Evolutionary conservation across 2,797 vertebrate genomes (phyloP), one percentile per base, ranked within the genome.

Genomic region (Zenarchopterus dispar): DNA sequence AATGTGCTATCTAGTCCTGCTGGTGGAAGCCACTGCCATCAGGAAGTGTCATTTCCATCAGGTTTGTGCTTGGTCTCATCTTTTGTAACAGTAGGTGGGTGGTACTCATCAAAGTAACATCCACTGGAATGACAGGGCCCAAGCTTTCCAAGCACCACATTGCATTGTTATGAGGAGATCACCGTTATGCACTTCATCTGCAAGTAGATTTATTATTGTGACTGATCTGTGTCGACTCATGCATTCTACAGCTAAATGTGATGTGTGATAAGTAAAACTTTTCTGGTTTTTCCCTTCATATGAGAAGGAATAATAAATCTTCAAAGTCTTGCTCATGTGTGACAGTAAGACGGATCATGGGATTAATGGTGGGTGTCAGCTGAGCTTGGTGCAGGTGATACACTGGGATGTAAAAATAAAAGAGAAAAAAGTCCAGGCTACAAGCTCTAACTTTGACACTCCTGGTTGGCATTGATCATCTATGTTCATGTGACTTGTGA

Each of bases 291-390:
- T 64, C 43, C n/a, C 36, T 58, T 56, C 57, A 62, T 31, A 8
- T 65, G 61, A 73, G 43, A 73, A 48, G 33, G 33, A 54, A 73
- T 64, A 77, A 75, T 54, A 68, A 77, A 75, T 61, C 77, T 67
- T 64, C 33, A 36, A 36, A 73, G 63, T 76, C 52, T 56, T 77
- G 80, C 69, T 67, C 53, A 28, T 60, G 75, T 73, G 84, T 84
- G 82, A 84, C 83, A 84, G 64, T 73, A 77, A 87, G 80, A 75
- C 57, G 79, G 74, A 83, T 80, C 67, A 71, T 61, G 22, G 56
- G 78, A 83, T 88, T 84, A 84, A 81, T 82, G 51, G 50, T 6
- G 67, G 61, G 26, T 80, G 70, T 79, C 72, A 59, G 77, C 69
- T 55, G 18, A 48, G 52, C 53, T 78, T 75, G 75, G 51, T 78